Percentiles rank a stretch among this genome's conserved stretches.
Evolutionary conservation across 2,113 vertebrate species (phyloP).

Genomic region (Raja brachyura): DNA sequence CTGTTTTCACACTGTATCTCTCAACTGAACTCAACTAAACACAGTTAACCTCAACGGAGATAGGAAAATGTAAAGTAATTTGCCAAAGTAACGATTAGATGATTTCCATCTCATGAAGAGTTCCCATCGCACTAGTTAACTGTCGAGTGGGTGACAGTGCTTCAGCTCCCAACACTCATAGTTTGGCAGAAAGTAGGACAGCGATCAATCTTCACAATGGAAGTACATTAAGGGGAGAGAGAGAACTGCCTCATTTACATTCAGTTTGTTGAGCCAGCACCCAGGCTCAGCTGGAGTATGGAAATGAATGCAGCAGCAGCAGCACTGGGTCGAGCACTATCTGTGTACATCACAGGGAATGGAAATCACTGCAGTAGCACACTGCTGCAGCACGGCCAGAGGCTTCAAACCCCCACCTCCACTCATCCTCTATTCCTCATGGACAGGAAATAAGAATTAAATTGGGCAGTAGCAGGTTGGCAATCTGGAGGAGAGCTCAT

Average conservation of each 20-base stretch:
- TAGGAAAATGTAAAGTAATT: background rate
- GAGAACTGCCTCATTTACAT: background rate
- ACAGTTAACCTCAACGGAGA: background rate
- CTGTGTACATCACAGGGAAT: background rate
- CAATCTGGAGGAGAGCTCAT: too few species aligned
- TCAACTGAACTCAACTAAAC: too few species aligned
- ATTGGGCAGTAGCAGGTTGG: too few species aligned
- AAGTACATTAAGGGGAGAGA: background rate
- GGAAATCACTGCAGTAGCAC: background rate
- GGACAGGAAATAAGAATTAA: too few species aligned
- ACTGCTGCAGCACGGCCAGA: background rate
- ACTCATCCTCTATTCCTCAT: too few species aligned
- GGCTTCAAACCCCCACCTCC: background rate
- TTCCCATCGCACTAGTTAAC: background rate
- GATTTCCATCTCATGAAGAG: background rate
- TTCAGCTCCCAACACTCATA: background rate
- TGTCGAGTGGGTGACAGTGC: background rate
- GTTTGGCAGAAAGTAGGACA: background rate
- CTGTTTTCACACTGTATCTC: too few species aligned
- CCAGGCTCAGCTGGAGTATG: background rate
- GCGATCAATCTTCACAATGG: background rate
- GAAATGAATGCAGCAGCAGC: background rate
- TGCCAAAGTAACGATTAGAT: background rate
- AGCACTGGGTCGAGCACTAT: background rate
- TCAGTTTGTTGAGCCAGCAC: background rate